phyloP scores from a whole-genome alignment of 35 echinoderm and acorn worm genomes.

The Strongylocentrotus purpuratus region DNA sequence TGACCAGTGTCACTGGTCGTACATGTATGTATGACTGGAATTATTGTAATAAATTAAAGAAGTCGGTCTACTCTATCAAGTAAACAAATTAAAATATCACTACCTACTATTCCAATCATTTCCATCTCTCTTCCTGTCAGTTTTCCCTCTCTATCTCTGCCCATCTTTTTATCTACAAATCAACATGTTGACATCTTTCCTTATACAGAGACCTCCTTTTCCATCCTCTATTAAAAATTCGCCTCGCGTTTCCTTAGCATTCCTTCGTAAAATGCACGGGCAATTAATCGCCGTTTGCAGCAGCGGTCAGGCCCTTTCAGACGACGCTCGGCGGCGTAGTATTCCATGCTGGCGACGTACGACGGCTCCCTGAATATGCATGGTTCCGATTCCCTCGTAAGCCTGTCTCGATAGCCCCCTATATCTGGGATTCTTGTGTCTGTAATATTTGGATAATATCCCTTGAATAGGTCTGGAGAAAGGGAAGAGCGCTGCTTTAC shows the following conservation, averaged over 20 bases:
- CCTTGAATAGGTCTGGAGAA: background rate
- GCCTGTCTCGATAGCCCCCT: background rate
- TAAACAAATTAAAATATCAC: too few species aligned
- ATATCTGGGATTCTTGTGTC: background rate
- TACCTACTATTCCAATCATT: too few species aligned
- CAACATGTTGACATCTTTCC: background rate
- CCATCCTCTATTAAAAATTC: background rate
- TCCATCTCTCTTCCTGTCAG: too few species aligned
- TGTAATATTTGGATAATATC: slow-evolving; percentile 21
- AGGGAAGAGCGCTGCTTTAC: background rate
- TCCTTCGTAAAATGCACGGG: slow-evolving; percentile 3
- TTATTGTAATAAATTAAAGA: background rate
- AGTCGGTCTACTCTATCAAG: too few species aligned
- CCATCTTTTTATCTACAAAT: background rate
- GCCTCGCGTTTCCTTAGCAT: background rate
- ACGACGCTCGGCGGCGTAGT: background rate
- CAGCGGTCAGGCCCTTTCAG: background rate
- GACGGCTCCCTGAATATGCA: slow-evolving; percentile 39
- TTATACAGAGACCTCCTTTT: background rate
- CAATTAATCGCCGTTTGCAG: slow-evolving; percentile 14
- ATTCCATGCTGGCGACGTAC: background rate
- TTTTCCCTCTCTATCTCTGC: background rate
- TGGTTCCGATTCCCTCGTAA: background rate
- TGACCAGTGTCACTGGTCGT: background rate
- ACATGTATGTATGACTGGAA: background rate